Conservation (phyloP, 2,888 invertebrate species). For the Lasioglossum zephyrum region DNA sequence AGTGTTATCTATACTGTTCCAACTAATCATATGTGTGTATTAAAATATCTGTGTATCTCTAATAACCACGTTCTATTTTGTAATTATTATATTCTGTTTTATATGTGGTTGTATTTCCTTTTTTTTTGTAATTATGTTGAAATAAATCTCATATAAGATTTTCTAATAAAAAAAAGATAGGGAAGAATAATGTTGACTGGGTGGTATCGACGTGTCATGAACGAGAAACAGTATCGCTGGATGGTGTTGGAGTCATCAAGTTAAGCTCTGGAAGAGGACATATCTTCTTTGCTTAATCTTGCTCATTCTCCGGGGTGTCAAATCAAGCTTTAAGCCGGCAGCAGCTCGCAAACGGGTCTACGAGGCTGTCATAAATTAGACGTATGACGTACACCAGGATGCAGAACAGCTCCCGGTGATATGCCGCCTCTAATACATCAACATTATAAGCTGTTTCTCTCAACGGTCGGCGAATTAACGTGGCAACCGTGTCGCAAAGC, state of each 20-base stretch:
- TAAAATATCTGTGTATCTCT: too few species aligned
- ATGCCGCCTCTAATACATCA: constrained; percentile 28
- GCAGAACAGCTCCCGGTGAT: constrained; percentile 1
- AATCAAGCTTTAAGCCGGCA: not conserved
- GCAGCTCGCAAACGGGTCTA: not conserved
- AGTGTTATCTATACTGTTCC: too few species aligned
- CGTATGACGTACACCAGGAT: not conserved
- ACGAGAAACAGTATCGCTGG: not conserved
- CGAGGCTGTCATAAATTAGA: constrained; percentile 26
- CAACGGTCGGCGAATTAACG: constrained; percentile 42
- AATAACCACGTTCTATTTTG: too few species aligned
- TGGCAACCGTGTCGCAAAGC: constrained; percentile 41
- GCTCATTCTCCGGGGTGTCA: not conserved
- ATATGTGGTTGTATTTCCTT: too few species aligned
- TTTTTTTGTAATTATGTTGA: too few species aligned
- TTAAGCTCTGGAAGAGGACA: not conserved
- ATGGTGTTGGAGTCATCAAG: not conserved
- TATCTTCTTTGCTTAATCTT: constrained; percentile 2
- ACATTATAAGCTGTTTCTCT: constrained; percentile 22
- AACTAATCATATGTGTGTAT: too few species aligned
- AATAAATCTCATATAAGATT: too few species aligned
- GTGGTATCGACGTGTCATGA: not conserved
- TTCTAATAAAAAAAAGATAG: too few species aligned
- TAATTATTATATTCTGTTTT: too few species aligned
- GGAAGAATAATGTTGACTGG: not conserved